These are phyloP conservation scores for Sylvia borin DNA, from an alignment of 2,797 vertebrate genomes.

Conservation along the genomic window DNA sequence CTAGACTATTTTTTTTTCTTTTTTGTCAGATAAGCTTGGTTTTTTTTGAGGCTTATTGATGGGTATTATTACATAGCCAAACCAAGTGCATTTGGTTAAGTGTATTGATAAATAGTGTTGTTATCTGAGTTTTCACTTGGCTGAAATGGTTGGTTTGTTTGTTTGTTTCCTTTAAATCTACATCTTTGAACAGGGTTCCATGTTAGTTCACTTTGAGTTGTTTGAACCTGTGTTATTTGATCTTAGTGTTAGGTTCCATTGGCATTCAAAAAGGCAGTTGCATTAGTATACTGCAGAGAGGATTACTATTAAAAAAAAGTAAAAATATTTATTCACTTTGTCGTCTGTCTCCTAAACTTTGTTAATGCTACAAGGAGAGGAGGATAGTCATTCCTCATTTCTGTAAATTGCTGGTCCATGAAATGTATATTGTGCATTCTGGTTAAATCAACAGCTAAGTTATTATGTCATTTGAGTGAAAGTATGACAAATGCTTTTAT, in stretches of 20 bases:
- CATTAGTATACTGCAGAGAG: not conserved
- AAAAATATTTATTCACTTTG: not conserved
- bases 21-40: not conserved
- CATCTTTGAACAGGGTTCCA: not conserved
- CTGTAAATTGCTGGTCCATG: not conserved
- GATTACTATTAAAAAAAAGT: not conserved
- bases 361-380: not conserved
- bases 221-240: not conserved
- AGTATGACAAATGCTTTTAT: not conserved
- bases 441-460: not conserved
- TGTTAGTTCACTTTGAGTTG: not conserved
- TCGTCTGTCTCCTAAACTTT: not conserved
- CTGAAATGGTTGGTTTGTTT: not conserved
- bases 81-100: not conserved
- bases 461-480: not conserved
- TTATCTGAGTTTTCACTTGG: not conserved
- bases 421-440: not conserved
- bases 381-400: not conserved
- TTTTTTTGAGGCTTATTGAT: not conserved
- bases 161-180: not conserved
- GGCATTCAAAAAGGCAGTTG: not conserved
- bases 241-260: not conserved
- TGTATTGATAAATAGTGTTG: not conserved
- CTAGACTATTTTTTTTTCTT: not conserved
- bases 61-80: not conserved